Base-by-base conservation (phyloP, 2,113 vertebrate species). In the Sapayoa aenigma region DNA sequence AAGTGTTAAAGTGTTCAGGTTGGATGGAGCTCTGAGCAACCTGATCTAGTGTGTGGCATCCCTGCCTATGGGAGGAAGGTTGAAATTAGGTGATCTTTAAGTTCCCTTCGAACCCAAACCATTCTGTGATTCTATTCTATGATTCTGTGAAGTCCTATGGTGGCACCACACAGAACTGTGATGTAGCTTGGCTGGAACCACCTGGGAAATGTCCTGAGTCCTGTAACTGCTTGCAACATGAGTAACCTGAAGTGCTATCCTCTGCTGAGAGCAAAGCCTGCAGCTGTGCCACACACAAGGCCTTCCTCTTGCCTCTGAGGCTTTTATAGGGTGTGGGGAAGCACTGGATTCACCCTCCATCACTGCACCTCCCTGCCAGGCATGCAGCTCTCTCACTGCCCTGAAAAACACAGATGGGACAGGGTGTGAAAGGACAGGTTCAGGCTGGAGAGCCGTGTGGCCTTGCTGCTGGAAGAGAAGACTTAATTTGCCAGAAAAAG, bases 381-480 rank as follows among this genome's bases (percentile, higher is more conserved):
- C 24, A 11, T 16, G 1, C 50, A 58, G 67, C 55, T 27, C 13
- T 13, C 8, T 60, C 7, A 1, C 58, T 69, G 67, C 37, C 19
- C 37, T 0, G 0, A 14, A 79, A 46, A 66, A 16, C 33, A 14
- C 0, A 0, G 9, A 3, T 31, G 27, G 50, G 42, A 44, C 33
- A 17, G 53, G 33, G 6, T 25, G 6, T 21, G 17, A 63, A 53
- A 56, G 46, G 31, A 12, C 56, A n/a, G 20, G 41, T 44, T 52
- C n/a, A 67, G 39, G 24, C 1, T 47, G 55, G 67, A 84, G 75
- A 78, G 60, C 15, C 3, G 0, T 6, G 50, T 69, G 84, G 41
- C 60, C 4, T 1, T 62, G 30, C 46, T 83, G 46, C 72, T 74
- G 68, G 47, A 87, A 23, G 21, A 80, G 72, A 52, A 33, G n/a